A percentile compares a stretch with the other conserved stretches of the same genome.
Conservation (phyloP, 2,797 vertebrate species). For the Petrocephalus sullivani region DNA sequence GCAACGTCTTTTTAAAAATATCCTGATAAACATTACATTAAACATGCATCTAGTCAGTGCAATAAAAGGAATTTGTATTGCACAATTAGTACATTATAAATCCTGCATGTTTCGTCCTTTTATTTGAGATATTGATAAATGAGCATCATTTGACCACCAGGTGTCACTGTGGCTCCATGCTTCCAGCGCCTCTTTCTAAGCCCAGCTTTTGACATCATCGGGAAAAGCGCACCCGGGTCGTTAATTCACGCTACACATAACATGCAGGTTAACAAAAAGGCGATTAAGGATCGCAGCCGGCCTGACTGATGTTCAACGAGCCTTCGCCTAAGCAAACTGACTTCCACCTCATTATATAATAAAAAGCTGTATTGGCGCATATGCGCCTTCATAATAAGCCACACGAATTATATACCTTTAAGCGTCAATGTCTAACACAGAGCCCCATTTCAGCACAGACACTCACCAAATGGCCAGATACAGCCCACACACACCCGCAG, state of each 20-base stretch:
- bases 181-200: neutral
- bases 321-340: neutral
- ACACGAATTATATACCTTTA: neutral
- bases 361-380: neutral
- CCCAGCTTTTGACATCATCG: neutral
- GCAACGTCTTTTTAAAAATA: neutral
- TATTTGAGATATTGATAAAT: neutral
- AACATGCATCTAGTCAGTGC: neutral
- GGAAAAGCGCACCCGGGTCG: neutral
- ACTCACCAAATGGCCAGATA: neutral
- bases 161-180: neutral
- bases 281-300: neutral
- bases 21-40: neutral
- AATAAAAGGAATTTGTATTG: neutral
- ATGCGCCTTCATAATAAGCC: neutral
- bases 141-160: neutral
- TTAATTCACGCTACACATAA: neutral
- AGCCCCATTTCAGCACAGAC: neutral
- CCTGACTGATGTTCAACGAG: neutral
- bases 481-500: neutral
- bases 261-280: neutral
- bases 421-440: neutral
- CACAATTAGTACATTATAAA: neutral
- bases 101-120: neutral
- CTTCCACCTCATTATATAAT: neutral